Conservation (phyloP, 2,113 vertebrate species). For the Chlamydotis undulata region DNA sequence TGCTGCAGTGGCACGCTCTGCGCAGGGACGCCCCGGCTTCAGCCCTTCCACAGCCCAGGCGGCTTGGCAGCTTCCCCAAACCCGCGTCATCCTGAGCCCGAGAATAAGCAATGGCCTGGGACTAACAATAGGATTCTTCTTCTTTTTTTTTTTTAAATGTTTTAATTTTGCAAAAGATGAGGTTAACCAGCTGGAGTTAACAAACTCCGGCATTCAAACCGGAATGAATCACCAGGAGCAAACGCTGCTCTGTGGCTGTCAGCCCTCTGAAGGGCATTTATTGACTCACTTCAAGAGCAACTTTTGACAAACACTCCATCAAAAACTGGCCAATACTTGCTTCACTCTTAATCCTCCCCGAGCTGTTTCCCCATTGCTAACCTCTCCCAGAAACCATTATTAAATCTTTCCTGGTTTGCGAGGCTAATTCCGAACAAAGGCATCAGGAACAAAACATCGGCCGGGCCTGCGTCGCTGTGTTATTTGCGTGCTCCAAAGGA, state of each 20-base stretch:
- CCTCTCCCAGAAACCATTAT: not conserved
- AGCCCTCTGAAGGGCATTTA: not conserved
- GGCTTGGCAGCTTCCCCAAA: not conserved
- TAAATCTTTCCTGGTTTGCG: constrained; percentile 5
- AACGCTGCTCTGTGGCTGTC: not conserved
- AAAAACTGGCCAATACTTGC: not conserved
- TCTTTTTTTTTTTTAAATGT: too few relatives aligned
- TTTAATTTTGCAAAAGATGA: not conserved
- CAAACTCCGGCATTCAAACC: not conserved
- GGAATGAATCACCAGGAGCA: not conserved
- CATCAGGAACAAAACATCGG: not conserved
- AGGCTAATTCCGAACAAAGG: not conserved
- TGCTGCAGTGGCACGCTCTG: not conserved
- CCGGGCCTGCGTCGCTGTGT: not conserved
- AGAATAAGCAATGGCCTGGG: not conserved
- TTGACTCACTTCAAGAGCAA: not conserved
- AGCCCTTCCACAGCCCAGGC: not conserved
- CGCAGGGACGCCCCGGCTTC: rapidly evolving
- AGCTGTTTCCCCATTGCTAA: not conserved
- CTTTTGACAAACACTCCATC: not conserved
- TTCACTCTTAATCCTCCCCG: constrained; percentile 14
- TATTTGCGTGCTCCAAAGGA: not conserved
- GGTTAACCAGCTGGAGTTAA: not conserved
- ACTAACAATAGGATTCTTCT: not conserved
- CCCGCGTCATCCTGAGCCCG: not conserved